Evolutionary conservation across 2,888 invertebrate genomes (phyloP), one percentile per base, ranked within the genome.

Genomic region (Meliscaeva auricollis): DNA sequence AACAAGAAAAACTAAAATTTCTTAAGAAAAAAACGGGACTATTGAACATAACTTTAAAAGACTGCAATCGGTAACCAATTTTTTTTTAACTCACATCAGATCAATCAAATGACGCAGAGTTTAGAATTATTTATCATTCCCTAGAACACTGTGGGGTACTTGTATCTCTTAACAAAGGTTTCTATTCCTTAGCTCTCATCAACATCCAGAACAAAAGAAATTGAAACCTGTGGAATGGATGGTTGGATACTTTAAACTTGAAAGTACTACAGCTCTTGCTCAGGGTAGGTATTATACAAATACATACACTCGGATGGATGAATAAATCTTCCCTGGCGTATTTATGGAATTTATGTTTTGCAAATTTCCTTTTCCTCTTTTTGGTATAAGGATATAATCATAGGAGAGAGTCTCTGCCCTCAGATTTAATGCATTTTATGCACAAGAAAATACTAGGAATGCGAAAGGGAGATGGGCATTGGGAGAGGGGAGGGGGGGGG

Each of bases 301-400:
- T 22, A 26, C n/a, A 22, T 22, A 13, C 13, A 9, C 54, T 69
- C 48, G 38, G 50, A 56, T 64, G 13, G 73, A 41, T 54, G 54
- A 74, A 83, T 83, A 73, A 83, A 83, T 78, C 73, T 68, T 69
- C 4, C 17, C 54, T 22, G 60, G 22, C 30, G 46, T 64, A 64
- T 64, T 64, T 58, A 44, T 26, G 50, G 44, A 17, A 72, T 58
- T n/a, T n/a, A n/a, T n/a, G n/a, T n/a, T n/a, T n/a, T n/a, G n/a
- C n/a, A n/a, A n/a, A n/a, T 66, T 66, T 58, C 60, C 72, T 58
- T 48, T 73, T 60, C 56, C 60, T 32, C 46, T 30, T 64, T 50
- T 26, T 30, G 6, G 54, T n/a, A 26, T 26, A 52, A 52, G 32
- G 32, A 32, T 9, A 38, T 38, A 38, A 38, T 26, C n/a, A 26